Evolutionary conservation across 2,113 vertebrate genomes (phyloP).

Genomic region (Oxyura jamaicensis): DNA sequence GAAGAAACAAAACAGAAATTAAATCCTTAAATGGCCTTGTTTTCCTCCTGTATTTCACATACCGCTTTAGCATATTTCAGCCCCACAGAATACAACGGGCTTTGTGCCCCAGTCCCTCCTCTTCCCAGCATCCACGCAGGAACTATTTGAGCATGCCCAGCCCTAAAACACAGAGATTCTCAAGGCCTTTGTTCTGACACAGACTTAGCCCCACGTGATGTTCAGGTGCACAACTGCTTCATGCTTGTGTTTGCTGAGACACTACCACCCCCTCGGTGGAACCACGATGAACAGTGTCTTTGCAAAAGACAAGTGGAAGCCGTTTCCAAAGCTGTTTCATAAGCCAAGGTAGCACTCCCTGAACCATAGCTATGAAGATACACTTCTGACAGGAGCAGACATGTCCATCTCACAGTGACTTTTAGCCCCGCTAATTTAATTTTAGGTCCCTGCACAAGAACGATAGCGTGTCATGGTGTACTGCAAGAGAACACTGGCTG

Average conservation of each 20-base stretch:
- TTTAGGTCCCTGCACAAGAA: background rate
- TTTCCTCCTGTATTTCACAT: conserved; percentile 55
- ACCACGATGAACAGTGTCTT: background rate
- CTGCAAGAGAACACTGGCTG: background rate
- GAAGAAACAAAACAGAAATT: conserved; percentile 73
- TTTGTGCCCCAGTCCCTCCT: conserved; percentile 44
- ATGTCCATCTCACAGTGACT: background rate
- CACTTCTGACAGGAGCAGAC: background rate
- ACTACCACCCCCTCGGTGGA: background rate
- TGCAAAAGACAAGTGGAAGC: background rate
- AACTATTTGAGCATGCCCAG: conserved; percentile 43
- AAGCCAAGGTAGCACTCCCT: background rate
- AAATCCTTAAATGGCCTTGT: conserved; percentile 50
- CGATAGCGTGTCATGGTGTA: background rate
- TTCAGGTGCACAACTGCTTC: background rate
- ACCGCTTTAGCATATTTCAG: conserved; percentile 24
- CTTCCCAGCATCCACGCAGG: conserved; percentile 44
- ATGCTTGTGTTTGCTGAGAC: background rate
- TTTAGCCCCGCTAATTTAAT: background rate
- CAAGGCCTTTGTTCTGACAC: conserved; percentile 33
- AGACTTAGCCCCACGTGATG: background rate
- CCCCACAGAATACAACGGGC: conserved; percentile 31
- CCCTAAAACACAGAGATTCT: conserved; percentile 44
- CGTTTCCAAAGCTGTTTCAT: background rate
- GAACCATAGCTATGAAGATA: background rate